Evolutionary conservation across 2,888 invertebrate species (phyloP).

Genomic region (Coelopa pilipes): DNA sequence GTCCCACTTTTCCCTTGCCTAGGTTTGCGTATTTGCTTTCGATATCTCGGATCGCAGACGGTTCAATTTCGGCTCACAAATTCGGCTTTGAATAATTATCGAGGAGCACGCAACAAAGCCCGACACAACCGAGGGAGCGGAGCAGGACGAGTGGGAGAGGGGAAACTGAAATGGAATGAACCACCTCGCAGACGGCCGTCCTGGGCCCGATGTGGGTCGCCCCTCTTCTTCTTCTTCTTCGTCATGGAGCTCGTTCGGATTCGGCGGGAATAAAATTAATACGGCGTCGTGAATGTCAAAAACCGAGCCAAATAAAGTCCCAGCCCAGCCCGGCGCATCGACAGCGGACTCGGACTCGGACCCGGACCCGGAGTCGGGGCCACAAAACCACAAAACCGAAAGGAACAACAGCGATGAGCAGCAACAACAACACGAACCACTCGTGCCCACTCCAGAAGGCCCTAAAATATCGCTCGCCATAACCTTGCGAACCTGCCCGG

Average conservation of each 20-base stretch:
- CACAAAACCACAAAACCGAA: no score
- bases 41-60: conserved; percentile 38
- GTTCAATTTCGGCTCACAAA: conserved; percentile 65
- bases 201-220: no score
- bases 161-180: no score
- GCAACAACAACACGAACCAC: neutral
- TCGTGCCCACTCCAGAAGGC: conserved; percentile 26
- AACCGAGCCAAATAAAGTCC: conserved; percentile 36
- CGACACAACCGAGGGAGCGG: no score
- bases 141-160: no score
- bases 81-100: conserved; percentile 47
- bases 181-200: no score
- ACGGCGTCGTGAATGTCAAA: conserved; percentile 40
- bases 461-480: conserved; percentile 47
- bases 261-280: conserved; percentile 35
- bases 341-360: no score
- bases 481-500: conserved; percentile 49
- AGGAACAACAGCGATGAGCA: no score
- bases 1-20: no score
- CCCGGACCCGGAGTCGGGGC: no score
- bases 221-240: conserved; percentile 20
- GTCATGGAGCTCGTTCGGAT: conserved; percentile 17
- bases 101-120: conserved; percentile 45
- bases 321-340: neutral
- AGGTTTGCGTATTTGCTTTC: no score